Conservation (phyloP, 1,140 invertebrate genomes). For the Aricia agestis region DNA sequence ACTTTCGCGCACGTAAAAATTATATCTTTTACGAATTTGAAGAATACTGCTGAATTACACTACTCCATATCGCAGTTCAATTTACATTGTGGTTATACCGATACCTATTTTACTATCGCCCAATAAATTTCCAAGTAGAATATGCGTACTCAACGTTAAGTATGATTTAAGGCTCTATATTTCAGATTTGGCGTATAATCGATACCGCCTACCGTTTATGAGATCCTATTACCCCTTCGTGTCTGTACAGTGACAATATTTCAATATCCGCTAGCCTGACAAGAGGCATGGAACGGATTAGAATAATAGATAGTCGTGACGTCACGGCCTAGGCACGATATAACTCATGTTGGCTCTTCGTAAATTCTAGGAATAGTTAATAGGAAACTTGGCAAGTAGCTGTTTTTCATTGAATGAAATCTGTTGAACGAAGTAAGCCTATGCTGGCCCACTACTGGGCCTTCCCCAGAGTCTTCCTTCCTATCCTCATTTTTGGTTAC, state of each 20-base stretch:
- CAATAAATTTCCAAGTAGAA: slow-evolving; percentile 54
- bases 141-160: slow-evolving; percentile 57
- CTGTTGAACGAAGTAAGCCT: no score
- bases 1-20: no score
- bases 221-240: slow-evolving; percentile 18
- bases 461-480: no score
- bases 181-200: slow-evolving; percentile 48
- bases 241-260: background rate
- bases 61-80: no score
- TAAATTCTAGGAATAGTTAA: background rate
- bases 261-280: background rate
- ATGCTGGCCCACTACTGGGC: no score
- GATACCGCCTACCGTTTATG: slow-evolving; percentile 37
- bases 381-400: background rate
- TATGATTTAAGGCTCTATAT: slow-evolving; percentile 53
- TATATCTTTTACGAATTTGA: no score
- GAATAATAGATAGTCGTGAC: background rate
- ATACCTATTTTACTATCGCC: slow-evolving; percentile 26
- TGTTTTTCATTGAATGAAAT: background rate
- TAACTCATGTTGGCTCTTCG: background rate
- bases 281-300: background rate
- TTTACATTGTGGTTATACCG: slow-evolving; percentile 16
- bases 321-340: background rate
- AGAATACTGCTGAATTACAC: no score
- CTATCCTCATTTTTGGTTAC: no score